A percentile compares a stretch with the other conserved stretches of the same genome.
phyloP scores from a whole-genome alignment of 2,113 vertebrate species.

The Dromaius novaehollandiae region DNA sequence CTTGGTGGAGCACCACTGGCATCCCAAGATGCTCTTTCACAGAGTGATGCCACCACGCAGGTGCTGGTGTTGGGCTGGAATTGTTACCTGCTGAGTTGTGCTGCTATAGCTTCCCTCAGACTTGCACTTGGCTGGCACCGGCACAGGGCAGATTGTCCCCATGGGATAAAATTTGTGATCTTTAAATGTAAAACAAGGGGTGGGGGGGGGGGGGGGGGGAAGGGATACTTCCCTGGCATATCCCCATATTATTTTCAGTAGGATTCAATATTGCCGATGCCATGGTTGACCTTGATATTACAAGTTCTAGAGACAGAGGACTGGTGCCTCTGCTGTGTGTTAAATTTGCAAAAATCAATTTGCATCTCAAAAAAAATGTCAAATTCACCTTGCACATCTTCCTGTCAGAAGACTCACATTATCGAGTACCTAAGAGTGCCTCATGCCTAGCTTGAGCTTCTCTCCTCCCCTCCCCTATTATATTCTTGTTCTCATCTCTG shows the following conservation, averaged over 20 bases:
- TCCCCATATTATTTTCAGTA: background rate
- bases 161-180: background rate
- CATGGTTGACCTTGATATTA: background rate
- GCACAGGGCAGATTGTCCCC: background rate
- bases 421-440: background rate
- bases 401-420: background rate
- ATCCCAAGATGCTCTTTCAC: background rate
- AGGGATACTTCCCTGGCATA: background rate
- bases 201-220: background rate
- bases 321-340: background rate
- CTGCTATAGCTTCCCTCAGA: background rate
- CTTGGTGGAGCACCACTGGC: background rate
- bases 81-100: background rate
- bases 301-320: background rate
- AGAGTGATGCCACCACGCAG: background rate
- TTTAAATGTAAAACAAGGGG: background rate
- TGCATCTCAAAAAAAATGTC: background rate
- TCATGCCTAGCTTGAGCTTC: background rate
- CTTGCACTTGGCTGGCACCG: background rate
- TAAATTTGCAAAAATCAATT: background rate
- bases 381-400: background rate
- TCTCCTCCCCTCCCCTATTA: background rate
- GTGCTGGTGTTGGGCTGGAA: background rate
- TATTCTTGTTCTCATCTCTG: background rate
- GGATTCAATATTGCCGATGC: background rate